Evolutionary conservation across 2,113 vertebrate species (phyloP), one percentile per base, ranked within the genome.

Genomic region (Gopherus flavomarginatus): DNA sequence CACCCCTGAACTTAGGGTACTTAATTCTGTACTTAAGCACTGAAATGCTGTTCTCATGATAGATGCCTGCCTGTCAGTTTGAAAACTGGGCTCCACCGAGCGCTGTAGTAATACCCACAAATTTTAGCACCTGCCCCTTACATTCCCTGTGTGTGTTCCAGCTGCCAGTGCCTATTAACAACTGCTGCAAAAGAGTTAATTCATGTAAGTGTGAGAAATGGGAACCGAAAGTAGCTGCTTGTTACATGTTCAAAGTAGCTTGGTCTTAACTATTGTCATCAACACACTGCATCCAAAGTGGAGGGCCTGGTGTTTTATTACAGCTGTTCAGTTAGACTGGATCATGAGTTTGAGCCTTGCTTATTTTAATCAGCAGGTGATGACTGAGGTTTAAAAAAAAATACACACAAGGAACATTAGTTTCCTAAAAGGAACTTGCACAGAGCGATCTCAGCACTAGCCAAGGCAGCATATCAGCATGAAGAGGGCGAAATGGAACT

Each of bases 151-250:
- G 59, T 83, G 62, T 84, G 83, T 53, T 96, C 91, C 90, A 92
- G 81, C 65, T 93, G 86, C 54, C 81, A 0, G 0, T 6, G 29
- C 52, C 83, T 78, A 75, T 50, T 3, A 11, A 0, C 1, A 81
- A 79, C 86, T 1, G 54, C 82, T 1, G 0, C 83, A 50, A 69
- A 96, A 96, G 94, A 95, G 95, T 96, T 96, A 97, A 97, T 95
- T 93, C 90, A 53, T 13, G 2, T 84, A 94, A 0, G 6, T 81
- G 88, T 94, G 94, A 96, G 94, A 97, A 97, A 96, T 77, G 92
- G 92, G 95, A 97, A 98, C 94, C 0, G 90, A 97, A 98, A 97
- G 94, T 87, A 85, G 80, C 87, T 69, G 88, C 96, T 83, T 90
- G 94, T 94, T 87, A 93, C 90, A 89, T 22, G 69, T 57, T 95